Evolutionary conservation across 2,797 vertebrate species (phyloP), one percentile per base, ranked within the genome.

Genomic region (Sebastes paucispinis): DNA sequence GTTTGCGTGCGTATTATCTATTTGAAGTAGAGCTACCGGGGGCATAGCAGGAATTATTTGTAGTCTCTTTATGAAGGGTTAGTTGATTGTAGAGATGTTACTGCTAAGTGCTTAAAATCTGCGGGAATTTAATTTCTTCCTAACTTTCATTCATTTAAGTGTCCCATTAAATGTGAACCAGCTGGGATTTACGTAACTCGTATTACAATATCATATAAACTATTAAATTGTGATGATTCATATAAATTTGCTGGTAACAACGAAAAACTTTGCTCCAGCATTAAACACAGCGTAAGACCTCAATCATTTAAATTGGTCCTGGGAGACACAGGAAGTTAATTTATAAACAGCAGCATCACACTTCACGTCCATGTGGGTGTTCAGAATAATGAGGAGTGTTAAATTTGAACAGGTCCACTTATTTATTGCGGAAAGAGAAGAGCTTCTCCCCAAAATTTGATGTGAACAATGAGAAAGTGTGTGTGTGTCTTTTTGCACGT

Each of bases 51-150:
- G 70, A 73, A 81, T 85, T 87, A 85, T 88, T 85, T 89, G 52
- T 52, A 65, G 69, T 68, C 58, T 91, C 73, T 81, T 88, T 77
- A 77, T 70, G 77, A 83, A 78, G 64, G 75, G 68, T 86, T 72
- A 50, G 62, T 55, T 72, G 25, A 85, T 77, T 86, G 79, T 74
- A 50, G 70, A 57, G 47, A 78, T 75, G 74, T 74, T 89, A 68
- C 60, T 73, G 65, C 77, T 83, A 82, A 86, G 62, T 64, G 68
- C 75, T 83, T 86, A 9, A 83, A 82, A 82, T 88, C 65, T 81
- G 77, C 75, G 67, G 74, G 66, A 88, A 77, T 77, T 75, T 57
- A 2, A 81, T 84, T 67, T 78, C 60, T 63, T 43, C 14, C 54
- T 62, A 52, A 79, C 73, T 86, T 88, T 71, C 32, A 62, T 79